These are phyloP conservation scores for Terrapene triunguis DNA, from an alignment of 2,113 vertebrate genomes.

Conservation along the genomic window DNA sequence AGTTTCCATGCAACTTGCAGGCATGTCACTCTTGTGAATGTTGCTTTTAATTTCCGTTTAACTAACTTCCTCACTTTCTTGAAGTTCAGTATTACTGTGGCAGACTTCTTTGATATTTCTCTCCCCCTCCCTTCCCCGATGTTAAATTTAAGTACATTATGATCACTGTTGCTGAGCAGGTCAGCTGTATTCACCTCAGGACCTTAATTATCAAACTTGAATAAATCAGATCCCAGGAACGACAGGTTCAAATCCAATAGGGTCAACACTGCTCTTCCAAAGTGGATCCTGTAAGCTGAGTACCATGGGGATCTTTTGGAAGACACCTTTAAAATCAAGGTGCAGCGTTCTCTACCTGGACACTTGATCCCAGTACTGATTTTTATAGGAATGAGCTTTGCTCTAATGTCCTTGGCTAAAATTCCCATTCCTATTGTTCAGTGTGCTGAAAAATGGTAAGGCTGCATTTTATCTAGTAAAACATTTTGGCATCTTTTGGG, in stretches of 20 bases:
- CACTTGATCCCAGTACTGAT: neutral
- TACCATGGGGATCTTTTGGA: too few species aligned
- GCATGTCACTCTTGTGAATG: too few species aligned
- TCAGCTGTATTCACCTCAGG: too few species aligned
- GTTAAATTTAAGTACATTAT: too few species aligned
- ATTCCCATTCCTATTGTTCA: neutral
- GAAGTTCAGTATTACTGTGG: too few species aligned
- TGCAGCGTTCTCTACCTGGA: neutral
- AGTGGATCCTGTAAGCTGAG: neutral
- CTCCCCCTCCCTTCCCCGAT: too few species aligned
- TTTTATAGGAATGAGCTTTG: slow-evolving; percentile 1
- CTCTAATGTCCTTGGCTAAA: neutral
- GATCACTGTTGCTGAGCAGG: too few species aligned
- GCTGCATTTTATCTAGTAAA: neutral
- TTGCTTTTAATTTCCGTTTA: too few species aligned
- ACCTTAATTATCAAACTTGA: neutral
- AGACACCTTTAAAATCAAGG: too few species aligned
- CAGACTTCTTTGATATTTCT: too few species aligned
- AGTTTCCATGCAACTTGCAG: neutral
- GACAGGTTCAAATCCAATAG: neutral
- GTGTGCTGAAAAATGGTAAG: neutral
- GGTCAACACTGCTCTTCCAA: neutral
- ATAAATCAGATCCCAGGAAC: neutral
- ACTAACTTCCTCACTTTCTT: too few species aligned
- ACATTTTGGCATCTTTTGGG: neutral